Conservation (phyloP, 2,113 vertebrate genomes). For the Vicugna pacos region DNA sequence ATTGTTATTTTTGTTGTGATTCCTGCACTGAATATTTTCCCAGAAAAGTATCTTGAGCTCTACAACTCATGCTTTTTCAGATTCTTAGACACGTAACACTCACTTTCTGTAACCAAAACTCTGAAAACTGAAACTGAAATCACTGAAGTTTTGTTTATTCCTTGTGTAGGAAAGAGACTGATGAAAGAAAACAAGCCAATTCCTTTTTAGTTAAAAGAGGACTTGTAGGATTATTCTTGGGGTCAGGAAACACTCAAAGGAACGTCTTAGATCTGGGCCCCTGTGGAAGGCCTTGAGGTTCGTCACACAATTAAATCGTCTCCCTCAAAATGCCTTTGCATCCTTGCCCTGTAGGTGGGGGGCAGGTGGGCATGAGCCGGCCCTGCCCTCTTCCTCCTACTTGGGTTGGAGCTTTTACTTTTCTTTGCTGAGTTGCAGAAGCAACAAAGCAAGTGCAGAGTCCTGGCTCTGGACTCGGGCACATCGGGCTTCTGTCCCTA, state of each 20-base stretch:
- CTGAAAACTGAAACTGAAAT: slow-evolving; percentile 68
- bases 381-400: not conserved
- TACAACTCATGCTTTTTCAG: not conserved
- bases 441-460: not conserved
- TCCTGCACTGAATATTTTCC: not conserved
- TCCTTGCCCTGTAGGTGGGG: not conserved
- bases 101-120: not conserved
- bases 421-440: slow-evolving; percentile 64
- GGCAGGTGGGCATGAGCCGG: not conserved
- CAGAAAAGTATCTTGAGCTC: not conserved
- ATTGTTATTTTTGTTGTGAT: not conserved
- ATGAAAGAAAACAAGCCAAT: slow-evolving; percentile 39
- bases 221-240: not conserved
- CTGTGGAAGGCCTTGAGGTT: not conserved
- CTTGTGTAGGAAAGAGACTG: slow-evolving; percentile 1
- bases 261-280: not conserved
- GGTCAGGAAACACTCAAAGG: slow-evolving; percentile 2
- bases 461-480: not conserved
- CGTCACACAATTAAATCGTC: not conserved
- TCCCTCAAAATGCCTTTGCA: not conserved
- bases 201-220: slow-evolving; percentile 1
- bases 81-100: not conserved
- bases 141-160: not conserved
- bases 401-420: slow-evolving; percentile 21
- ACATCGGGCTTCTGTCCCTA: not conserved